Evolutionary conservation across 2,888 invertebrate species (phyloP).

Genomic region (Ypsolopha sequella): DNA sequence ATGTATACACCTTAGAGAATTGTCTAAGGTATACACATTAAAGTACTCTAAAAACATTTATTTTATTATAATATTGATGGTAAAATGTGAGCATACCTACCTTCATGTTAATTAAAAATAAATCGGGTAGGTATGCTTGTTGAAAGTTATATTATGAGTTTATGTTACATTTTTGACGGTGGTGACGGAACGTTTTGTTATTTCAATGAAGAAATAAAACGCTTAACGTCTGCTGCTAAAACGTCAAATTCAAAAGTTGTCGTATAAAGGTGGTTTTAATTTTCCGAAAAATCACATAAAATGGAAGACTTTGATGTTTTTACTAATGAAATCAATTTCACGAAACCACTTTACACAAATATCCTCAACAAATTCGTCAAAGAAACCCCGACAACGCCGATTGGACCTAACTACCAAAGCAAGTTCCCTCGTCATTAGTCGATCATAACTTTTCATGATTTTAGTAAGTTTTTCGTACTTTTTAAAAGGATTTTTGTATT

Average conservation of each 20-base stretch:
- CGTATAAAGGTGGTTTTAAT: neutral
- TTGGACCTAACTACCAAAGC: constrained; percentile 60
- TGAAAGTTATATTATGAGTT: too few relatives aligned
- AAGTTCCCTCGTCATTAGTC: constrained; percentile 15
- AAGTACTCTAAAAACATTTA: too few relatives aligned
- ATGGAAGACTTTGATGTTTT: constrained; percentile 63
- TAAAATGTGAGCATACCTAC: neutral
- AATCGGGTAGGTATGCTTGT: too few relatives aligned
- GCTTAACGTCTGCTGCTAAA: neutral
- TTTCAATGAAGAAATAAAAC: too few relatives aligned
- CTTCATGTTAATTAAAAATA: neutral
- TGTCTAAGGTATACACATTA: too few relatives aligned
- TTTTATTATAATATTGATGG: constrained; percentile 24
- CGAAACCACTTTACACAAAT: constrained; percentile 41
- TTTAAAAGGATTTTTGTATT: constrained; percentile 6
- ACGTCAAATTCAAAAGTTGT: neutral
- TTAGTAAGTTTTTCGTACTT: constrained; percentile 4
- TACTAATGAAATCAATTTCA: constrained; percentile 51
- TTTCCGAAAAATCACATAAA: constrained; percentile 6
- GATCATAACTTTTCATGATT: constrained; percentile 3
- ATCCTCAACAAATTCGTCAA: constrained; percentile 44
- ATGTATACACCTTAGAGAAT: too few relatives aligned
- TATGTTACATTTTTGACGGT: too few relatives aligned
- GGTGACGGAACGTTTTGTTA: neutral
- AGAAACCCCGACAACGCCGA: constrained; percentile 42